Percentiles rank a stretch among this genome's conserved stretches.
Evolutionary conservation across 1,140 invertebrate species (phyloP).

Genomic region (Octopus bimaculoides): DNA sequence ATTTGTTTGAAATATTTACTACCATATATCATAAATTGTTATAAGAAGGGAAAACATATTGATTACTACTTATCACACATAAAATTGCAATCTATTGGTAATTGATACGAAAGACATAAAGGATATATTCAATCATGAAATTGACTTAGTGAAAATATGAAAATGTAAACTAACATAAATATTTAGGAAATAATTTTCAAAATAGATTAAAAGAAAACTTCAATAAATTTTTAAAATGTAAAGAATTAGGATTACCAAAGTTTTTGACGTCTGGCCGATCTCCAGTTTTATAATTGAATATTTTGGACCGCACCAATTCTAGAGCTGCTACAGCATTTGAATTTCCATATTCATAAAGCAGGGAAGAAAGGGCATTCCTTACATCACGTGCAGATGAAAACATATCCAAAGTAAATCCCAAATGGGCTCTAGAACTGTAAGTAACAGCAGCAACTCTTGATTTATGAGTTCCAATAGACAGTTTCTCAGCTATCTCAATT

Average conservation of each 20-base stretch:
- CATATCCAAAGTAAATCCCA: conserved; percentile 43
- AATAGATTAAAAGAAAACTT: neutral
- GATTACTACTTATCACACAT: no score
- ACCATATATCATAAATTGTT: no score
- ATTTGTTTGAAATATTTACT: neutral
- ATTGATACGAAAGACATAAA: neutral
- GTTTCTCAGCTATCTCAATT: conserved; percentile 34
- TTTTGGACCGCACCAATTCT: conserved; percentile 31
- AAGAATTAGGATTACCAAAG: conserved; percentile 27
- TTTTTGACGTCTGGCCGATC: conserved; percentile 40
- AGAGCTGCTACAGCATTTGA: conserved; percentile 46
- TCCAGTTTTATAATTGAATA: conserved; percentile 32
- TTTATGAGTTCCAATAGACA: conserved; percentile 38
- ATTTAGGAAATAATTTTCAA: neutral
- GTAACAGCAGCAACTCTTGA: conserved; percentile 41
- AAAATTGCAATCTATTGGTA: neutral
- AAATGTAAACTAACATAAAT: neutral
- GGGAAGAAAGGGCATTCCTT: conserved; percentile 37
- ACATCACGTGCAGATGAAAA: conserved; percentile 35
- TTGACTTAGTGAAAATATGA: neutral
- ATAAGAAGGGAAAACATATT: no score
- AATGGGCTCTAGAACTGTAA: conserved; percentile 35
- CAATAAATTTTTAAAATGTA: conserved; percentile 17
- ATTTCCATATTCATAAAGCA: conserved; percentile 46
- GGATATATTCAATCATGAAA: neutral